A percentile compares a stretch with the other conserved stretches of the same genome.
Conservation (phyloP, 2,888 invertebrate genomes). For the Spatulosminthurus flaviceps region DNA sequence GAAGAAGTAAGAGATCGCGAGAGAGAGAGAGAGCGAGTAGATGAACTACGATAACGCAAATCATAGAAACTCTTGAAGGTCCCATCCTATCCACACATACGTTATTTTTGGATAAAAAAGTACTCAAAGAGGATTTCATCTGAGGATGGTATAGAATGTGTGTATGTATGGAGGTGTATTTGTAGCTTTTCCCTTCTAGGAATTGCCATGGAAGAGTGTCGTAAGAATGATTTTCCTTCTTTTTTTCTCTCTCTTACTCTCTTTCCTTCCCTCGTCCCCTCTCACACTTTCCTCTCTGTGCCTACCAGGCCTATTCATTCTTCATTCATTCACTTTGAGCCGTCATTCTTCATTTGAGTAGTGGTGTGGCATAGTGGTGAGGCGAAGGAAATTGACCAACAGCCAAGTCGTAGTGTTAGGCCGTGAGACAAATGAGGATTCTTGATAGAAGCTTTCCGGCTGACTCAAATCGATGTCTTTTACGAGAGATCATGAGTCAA, state of each 20-base stretch:
- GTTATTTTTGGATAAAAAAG: not conserved
- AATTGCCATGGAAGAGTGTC: not conserved
- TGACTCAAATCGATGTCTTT: slow-evolving; percentile 41
- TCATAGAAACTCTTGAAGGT: slow-evolving; percentile 19
- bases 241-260: slow-evolving; percentile 6
- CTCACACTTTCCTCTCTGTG: slow-evolving; percentile 18
- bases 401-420: slow-evolving; percentile 41
- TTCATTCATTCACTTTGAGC: slow-evolving; percentile 51
- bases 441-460: slow-evolving; percentile 29
- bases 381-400: slow-evolving; percentile 48
- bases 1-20: slow-evolving; percentile 11
- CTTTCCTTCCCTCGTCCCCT: slow-evolving; percentile 7
- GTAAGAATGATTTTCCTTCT: not conserved
- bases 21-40: not conserved
- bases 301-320: slow-evolving; percentile 46
- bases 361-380: not conserved
- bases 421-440: slow-evolving; percentile 44
- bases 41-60: slow-evolving; percentile 11
- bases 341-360: slow-evolving; percentile 53
- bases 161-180: not conserved
- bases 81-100: slow-evolving; percentile 14
- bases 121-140: slow-evolving; percentile 15
- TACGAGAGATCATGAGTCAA: slow-evolving; percentile 28
- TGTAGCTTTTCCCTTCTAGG: not conserved
- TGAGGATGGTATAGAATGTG: not conserved